phyloP scores from a whole-genome alignment of 2,797 vertebrate genomes.

The Siniperca obscura region DNA sequence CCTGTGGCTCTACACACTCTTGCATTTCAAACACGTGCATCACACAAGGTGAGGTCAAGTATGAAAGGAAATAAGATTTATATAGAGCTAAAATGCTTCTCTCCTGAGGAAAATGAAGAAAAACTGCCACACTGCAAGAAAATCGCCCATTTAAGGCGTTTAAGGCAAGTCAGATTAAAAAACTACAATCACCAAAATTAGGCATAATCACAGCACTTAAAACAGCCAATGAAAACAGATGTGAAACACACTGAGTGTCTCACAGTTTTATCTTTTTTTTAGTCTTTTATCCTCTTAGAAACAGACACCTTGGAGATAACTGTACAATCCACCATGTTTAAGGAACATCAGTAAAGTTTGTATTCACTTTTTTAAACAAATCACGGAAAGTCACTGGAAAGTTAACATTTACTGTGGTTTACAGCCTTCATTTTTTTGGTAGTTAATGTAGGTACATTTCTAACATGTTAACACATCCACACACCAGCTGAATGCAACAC shows the following conservation, averaged over 20 bases:
- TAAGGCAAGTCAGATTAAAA: constrained; percentile 15
- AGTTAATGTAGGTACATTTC: background rate
- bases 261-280: background rate
- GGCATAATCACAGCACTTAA: constrained; percentile 28
- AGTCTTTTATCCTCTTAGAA: background rate
- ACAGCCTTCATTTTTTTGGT: background rate
- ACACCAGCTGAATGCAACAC: background rate
- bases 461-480: background rate
- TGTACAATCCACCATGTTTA: background rate
- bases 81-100: background rate
- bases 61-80: background rate
- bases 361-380: constrained; percentile 8
- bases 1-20: constrained; percentile 12
- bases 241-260: background rate
- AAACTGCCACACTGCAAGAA: constrained; percentile 3
- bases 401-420: background rate
- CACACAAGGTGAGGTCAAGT: background rate
- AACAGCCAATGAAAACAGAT: constrained; percentile 5
- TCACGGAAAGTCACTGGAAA: constrained; percentile 2
- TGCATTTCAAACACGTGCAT: constrained; percentile 21
- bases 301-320: background rate
- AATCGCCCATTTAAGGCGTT: constrained; percentile 29
- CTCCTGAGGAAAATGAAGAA: background rate
- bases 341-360: background rate
- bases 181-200: constrained; percentile 27